Evolutionary conservation across 2,797 vertebrate genomes (phyloP), one percentile per base, ranked within the genome.

Genomic region (Poliocrania exsul): DNA sequence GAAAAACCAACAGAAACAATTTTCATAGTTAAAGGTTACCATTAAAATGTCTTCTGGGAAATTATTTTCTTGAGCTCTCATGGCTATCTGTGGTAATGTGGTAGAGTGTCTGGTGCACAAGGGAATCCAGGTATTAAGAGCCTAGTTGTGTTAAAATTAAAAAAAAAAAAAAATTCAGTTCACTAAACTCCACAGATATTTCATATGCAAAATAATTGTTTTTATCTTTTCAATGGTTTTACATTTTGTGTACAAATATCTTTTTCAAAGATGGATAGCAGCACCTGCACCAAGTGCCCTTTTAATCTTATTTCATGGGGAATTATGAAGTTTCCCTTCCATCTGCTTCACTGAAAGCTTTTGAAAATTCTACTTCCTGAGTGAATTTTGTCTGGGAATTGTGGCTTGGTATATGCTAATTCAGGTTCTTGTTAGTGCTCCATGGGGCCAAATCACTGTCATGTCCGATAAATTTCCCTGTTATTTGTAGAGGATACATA

Each of bases 381-480:
- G 72, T 72, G 35, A 97, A 85, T 67, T 91, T 80, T 80, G 11
- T 72, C 25, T 92, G 50, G 73, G 69, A 91, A 91, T 79, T 93
- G 54, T 82, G 74, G 86, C 51, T 94, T 61, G 61, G 9, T 90
- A 46, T 53, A 84, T 54, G 23, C 64, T 92, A 88, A 83, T 74
- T 82, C 80, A 77, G 29, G 19, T 71, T 96, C 93, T 77, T 96
- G 56, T 82, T 81, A 94, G 94, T 91, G 56, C 73, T 94, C 85
- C 86, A 61, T 33, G 51, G 91, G 84, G 49, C 35, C 28, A 11
- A 65, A 85, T 97, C 46, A 53, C 35, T 94, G 58, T 90, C 90
- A 17, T 70, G 69, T 95, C 85, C 83, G 16, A 62, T 94, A 74
- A 66, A 8, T 58, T 95, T 91, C 40, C 31, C 15, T 88, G 31